These are phyloP conservation scores for Halcyon senegalensis DNA, from an alignment of 2,113 vertebrate genomes.

Conservation along the genomic window DNA sequence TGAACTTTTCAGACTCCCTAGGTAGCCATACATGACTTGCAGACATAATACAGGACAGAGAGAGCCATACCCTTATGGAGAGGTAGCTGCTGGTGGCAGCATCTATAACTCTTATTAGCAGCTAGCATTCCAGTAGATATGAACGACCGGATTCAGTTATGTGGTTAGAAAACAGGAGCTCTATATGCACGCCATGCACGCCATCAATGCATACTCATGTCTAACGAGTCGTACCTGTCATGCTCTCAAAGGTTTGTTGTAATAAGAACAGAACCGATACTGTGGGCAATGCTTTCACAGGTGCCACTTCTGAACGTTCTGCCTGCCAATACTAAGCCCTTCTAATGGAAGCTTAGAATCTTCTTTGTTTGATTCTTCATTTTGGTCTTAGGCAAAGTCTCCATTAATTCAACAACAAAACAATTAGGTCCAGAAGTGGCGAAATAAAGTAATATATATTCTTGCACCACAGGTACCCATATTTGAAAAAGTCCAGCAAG, in stretches of 20 bases:
- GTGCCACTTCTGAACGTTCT: neutral
- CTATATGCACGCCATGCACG: fast-evolving
- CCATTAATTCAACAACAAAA: neutral
- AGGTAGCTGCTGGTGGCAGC: neutral
- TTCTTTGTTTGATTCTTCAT: neutral
- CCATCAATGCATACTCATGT: fast-evolving
- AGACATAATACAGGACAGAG: neutral
- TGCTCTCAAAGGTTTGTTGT: neutral
- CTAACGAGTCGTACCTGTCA: neutral
- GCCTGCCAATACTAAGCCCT: neutral
- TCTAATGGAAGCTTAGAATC: neutral
- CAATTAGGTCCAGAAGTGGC: neutral
- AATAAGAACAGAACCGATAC: neutral
- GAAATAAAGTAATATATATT: neutral
- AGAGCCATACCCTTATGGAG: neutral
- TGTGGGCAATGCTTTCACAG: neutral
- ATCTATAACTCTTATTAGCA: neutral
- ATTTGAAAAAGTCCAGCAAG: neutral
- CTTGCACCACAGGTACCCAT: neutral
- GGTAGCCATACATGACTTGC: neutral
- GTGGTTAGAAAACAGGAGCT: neutral
- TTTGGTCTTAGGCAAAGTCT: neutral
- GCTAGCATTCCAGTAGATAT: neutral
- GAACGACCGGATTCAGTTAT: fast-evolving
- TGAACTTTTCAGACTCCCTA: neutral